Base-by-base conservation (phyloP, 2,797 vertebrate genomes). In the Acanthis flammea region DNA sequence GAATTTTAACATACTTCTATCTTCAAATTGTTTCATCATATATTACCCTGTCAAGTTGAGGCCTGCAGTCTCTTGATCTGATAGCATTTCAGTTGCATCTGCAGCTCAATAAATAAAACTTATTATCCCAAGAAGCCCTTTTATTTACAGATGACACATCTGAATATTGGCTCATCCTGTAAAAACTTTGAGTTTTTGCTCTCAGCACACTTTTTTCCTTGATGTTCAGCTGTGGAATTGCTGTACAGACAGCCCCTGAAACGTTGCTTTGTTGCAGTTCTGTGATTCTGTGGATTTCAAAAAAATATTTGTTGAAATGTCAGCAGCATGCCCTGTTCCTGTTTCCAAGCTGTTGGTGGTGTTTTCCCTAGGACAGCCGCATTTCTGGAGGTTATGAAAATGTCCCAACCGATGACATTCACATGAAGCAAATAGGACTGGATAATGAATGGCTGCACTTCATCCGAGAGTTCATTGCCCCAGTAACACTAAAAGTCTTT, bases 391-490 rank as follows among this genome's bases (percentile, higher is more conserved):
- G 99, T 87, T 99, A 99, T 68, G 99, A 99, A 97, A 99, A 98
- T 9, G 99, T 99, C 79, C 99, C 99, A 4, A 99, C 99, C 0
- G 99, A 99, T 82, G 99, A 99, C 96, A 99, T 99, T 95, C 99
- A 99, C 51, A 99, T 99, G 99, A 99, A 97, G 76, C 99, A 99
- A 94, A 98, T 99, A 6, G 98, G 97, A 16, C 98, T 98, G 47
- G 99, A 99, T 91, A 98, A 98, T 25, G 99, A 99, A 66, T 99
- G 99, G 99, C 98, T 99, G 19, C 99, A 99, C 97, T 99, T 99
- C 95, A 99, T 99, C 95, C 98, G 99, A 51, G 99, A 99, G 97
- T 99, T 98, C 94, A 99, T 99, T 95, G 99, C 99, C 7, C 99
- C 99, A 0, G 98, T 99, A 67, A 99, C 99, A 0, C 96, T 99